Conservation (phyloP, 2,888 invertebrate species). For the Caenorhabditis sinica region DNA sequence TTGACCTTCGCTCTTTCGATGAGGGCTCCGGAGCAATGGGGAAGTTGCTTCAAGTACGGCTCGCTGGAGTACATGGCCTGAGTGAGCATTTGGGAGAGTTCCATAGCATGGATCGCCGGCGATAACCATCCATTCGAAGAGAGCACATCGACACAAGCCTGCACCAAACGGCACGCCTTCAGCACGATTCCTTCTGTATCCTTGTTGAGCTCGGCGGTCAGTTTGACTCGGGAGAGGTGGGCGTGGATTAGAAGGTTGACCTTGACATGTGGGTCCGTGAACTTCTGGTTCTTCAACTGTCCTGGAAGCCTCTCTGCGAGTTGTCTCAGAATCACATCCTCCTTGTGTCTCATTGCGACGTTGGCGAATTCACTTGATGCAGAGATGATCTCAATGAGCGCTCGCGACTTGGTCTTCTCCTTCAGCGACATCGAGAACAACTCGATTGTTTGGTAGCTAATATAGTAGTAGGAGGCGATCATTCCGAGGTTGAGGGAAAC, state of each 20-base stretch:
- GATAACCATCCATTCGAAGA: conserved; percentile 95
- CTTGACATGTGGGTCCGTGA: conserved; percentile 97
- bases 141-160: conserved; percentile 94
- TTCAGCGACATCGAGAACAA: conserved; percentile 97
- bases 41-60: conserved; percentile 96
- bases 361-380: conserved; percentile 97
- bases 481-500: conserved; percentile 97
- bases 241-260: conserved; percentile 95
- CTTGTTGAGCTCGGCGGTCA: conserved; percentile 96
- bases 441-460: conserved; percentile 99
- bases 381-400: conserved; percentile 97
- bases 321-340: conserved; percentile 91
- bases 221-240: conserved; percentile 94
- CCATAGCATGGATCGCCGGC: conserved; percentile 99
- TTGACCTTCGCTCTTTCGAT: conserved; percentile 94
- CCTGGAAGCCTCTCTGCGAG: conserved; percentile 86
- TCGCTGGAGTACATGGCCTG: conserved; percentile 99
- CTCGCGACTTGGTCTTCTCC: conserved; percentile 97
- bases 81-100: conserved; percentile 99
- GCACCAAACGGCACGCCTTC: conserved; percentile 84
- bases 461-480: conserved; percentile 99
- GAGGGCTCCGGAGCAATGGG: conserved; percentile 93
- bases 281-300: conserved; percentile 90
- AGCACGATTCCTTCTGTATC: conserved; percentile 94
- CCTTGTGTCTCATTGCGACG: conserved; percentile 95